Evolutionary conservation across 2,797 vertebrate genomes (phyloP).

Genomic region (Rhinichthys osculus): DNA sequence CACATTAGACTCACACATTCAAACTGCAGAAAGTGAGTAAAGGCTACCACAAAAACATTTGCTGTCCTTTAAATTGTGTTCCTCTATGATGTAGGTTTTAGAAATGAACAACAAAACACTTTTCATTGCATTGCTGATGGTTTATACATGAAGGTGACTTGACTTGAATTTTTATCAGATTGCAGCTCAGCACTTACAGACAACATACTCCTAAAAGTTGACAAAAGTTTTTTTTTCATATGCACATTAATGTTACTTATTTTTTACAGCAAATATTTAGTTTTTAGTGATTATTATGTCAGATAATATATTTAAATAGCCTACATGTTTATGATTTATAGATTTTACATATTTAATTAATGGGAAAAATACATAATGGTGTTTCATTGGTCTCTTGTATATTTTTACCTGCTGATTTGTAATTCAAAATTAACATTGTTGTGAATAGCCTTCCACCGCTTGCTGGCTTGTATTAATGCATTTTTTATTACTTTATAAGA

Average conservation of each 20-base stretch:
- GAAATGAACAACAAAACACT: neutral
- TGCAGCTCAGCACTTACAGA: neutral
- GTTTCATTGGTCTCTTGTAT: neutral
- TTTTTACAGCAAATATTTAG: neutral
- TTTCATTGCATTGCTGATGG: neutral
- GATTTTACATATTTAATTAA: neutral
- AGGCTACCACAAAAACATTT: neutral
- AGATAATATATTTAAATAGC: neutral
- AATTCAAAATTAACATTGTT: neutral
- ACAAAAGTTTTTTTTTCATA: neutral
- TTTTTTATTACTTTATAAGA: neutral
- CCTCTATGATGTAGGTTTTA: neutral
- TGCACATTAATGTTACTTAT: neutral
- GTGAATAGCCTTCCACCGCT: neutral
- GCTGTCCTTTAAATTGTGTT: neutral
- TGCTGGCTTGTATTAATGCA: neutral
- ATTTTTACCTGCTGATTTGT: neutral
- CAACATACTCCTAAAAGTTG: neutral
- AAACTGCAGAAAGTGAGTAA: conserved; percentile 36
- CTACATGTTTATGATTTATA: neutral
- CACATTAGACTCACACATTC: neutral
- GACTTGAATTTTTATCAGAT: no score
- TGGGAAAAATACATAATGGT: neutral
- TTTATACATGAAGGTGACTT: no score
- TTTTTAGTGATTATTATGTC: neutral